Evolutionary conservation across 1,140 invertebrate genomes (phyloP), one percentile per base, ranked within the genome.

Genomic region (Diabrotica undecimpunctata): DNA sequence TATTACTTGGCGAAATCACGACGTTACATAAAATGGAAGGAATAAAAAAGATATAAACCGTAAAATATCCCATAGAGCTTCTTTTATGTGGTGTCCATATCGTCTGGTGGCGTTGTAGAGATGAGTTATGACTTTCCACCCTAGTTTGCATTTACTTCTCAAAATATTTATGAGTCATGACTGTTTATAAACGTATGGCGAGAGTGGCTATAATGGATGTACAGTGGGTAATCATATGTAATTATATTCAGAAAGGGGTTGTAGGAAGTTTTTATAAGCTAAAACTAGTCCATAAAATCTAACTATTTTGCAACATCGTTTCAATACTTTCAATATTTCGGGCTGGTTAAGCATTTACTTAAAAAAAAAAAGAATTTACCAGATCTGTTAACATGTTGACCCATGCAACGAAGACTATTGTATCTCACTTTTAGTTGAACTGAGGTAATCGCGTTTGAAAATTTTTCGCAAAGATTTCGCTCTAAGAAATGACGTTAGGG

Each of bases 41-140:
- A 71, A 71, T 71, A 71, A 71, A 71, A 69, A 65, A 71, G 67
- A 69, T 69, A 71, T 71, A 71, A 71, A 71, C 59, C 70, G 70
- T 65, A 62, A 65, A 69, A 71, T 61, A 58, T 67, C 58, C 57
- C 66, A 67, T 63, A 55, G 54, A 64, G 52, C 61, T 54, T 57
- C 46, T 67, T 58, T 64, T 58, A 67, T 64, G 66, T 61, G 61
- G 66, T 60, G 53, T 36, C 54, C 39, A 60, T 67, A 67, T 67
- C 60, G 66, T 61, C 61, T 67, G 58, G 61, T 67, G 62, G 61
- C 58, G 57, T 66, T 66, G 41, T 57, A 46, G 61, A 54, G 58
- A 64, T 67, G 61, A 67, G 54, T 67, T 67, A 67, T 67, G 37
- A 46, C 53, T 54, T 56, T 64, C 62, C 58, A 60, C 66, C 66